These are phyloP conservation scores for Pogona vitticeps DNA, from an alignment of 2,113 vertebrate species.

Conservation along the genomic window DNA sequence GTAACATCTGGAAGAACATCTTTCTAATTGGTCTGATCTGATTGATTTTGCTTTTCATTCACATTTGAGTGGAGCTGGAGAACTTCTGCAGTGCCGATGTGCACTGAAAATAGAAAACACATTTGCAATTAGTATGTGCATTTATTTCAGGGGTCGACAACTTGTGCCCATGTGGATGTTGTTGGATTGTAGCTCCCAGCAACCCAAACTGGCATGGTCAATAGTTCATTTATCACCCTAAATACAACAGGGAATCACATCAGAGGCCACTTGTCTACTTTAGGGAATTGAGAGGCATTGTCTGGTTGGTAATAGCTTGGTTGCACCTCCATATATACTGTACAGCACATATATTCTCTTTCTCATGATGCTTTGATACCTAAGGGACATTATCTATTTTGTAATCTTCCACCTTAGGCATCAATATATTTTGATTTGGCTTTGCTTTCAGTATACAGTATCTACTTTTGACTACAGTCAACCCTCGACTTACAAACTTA, in stretches of 20 bases:
- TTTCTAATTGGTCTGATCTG: not conserved
- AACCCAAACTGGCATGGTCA: not conserved
- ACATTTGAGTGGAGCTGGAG: conserved; percentile 57
- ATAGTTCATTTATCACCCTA: not conserved
- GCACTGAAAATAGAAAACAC: conserved; percentile 53
- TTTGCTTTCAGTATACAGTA: too few relatives aligned
- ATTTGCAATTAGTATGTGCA: not conserved
- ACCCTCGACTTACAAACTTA: too few relatives aligned
- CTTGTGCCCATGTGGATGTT: not conserved
- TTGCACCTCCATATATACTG: not conserved
- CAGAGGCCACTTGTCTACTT: not conserved
- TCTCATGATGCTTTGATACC: too few relatives aligned
- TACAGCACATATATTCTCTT: too few relatives aligned
- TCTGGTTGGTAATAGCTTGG: not conserved
- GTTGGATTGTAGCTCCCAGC: not conserved
- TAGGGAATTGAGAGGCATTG: not conserved
- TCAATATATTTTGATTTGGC: too few relatives aligned
- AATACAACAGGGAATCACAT: not conserved
- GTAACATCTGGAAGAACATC: not conserved
- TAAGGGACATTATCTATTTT: too few relatives aligned
- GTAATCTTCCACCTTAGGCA: too few relatives aligned
- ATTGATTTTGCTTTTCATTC: conserved; percentile 16
- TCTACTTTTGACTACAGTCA: too few relatives aligned
- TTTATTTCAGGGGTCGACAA: not conserved
- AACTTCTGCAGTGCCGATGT: conserved; percentile 73